phyloP scores from a whole-genome alignment of 2,888 invertebrate genomes.

The Lasioglossum morio region DNA sequence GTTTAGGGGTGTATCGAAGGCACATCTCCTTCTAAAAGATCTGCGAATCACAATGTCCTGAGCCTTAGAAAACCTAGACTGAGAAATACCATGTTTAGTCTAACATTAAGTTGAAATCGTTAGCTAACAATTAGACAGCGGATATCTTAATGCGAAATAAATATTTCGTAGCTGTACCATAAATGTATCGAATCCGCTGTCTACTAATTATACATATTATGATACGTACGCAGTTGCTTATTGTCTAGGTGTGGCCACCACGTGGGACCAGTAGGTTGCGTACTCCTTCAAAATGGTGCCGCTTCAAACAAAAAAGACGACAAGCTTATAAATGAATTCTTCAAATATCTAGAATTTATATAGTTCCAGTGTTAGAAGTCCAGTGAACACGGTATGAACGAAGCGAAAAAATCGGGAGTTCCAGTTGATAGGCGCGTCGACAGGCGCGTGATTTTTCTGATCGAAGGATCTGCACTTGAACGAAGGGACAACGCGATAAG shows the following conservation, averaged over 20 bases:
- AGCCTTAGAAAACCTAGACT: not conserved
- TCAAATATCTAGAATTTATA: too few species aligned
- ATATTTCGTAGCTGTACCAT: too few species aligned
- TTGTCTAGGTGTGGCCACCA: constrained; percentile 65
- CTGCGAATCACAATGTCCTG: not conserved
- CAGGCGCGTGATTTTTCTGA: not conserved
- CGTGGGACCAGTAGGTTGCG: constrained; percentile 90
- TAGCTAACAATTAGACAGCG: too few species aligned
- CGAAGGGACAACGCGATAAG: constrained; percentile 22
- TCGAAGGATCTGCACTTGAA: constrained; percentile 30
- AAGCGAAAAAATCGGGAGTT: too few species aligned
- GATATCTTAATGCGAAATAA: too few species aligned
- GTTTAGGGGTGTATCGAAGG: not conserved
- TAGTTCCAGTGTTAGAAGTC: too few species aligned
- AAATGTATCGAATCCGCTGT: too few species aligned
- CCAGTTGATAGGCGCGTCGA: not conserved
- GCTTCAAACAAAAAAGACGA: constrained; percentile 85
- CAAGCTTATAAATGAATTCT: not conserved
- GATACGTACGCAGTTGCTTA: constrained; percentile 32
- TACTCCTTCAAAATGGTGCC: constrained; percentile 92
- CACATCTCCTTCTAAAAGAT: not conserved
- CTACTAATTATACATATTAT: not conserved
- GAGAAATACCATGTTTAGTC: not conserved
- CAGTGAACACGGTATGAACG: too few species aligned
- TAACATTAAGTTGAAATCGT: too few species aligned